Evolutionary conservation across 2,888 invertebrate genomes (phyloP).

Genomic region (Ormyrus labotus): DNA sequence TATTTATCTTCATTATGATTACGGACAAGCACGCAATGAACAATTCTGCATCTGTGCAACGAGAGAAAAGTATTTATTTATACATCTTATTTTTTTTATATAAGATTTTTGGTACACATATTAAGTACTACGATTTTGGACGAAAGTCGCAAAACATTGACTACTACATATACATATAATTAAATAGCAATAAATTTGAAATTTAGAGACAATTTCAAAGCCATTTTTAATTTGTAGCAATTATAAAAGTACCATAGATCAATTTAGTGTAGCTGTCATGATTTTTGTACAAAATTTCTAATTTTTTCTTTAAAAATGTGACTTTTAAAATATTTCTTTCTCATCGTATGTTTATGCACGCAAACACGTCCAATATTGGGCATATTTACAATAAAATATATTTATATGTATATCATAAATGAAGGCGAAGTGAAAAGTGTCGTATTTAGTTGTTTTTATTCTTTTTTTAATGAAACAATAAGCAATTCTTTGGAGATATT

Average conservation of each 20-base stretch:
- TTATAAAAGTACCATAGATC: too few relatives aligned
- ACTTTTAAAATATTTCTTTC: slow-evolving; percentile 7
- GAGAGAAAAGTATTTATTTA: neutral
- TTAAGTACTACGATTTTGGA: neutral
- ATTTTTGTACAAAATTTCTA: too few relatives aligned
- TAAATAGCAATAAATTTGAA: neutral
- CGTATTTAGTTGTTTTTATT: slow-evolving; percentile 12
- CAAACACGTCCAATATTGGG: slow-evolving; percentile 14
- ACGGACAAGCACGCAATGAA: slow-evolving; percentile 29
- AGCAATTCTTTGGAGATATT: slow-evolving; percentile 49
- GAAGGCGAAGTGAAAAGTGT: slow-evolving; percentile 15
- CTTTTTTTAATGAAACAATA: slow-evolving; percentile 9
- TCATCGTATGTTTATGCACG: neutral
- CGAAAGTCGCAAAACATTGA: neutral
- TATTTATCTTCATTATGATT: slow-evolving; percentile 15
- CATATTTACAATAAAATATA: slow-evolving; percentile 42
- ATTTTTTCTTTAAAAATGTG: neutral
- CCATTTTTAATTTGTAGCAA: too few relatives aligned
- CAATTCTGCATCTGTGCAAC: slow-evolving; percentile 11
- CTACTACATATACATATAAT: neutral
- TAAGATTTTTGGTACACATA: neutral
- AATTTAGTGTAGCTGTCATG: too few relatives aligned
- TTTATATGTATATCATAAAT: slow-evolving; percentile 23
- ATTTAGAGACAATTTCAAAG: neutral
- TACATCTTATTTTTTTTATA: neutral